Base-by-base conservation (phyloP, 2,797 vertebrate genomes). In the Lepilemur septentrionalis region DNA sequence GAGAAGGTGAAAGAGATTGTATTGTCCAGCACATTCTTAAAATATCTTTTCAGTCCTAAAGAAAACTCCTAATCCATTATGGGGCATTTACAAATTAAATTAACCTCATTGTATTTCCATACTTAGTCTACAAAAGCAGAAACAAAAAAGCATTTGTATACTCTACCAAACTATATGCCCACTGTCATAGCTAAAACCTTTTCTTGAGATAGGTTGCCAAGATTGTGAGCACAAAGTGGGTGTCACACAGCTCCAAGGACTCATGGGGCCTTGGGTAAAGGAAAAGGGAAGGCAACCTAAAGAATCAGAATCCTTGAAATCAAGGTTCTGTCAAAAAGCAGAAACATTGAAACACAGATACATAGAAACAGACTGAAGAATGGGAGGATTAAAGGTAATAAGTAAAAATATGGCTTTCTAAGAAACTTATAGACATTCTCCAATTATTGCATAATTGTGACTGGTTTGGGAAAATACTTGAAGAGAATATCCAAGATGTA, bases 121-220 rank as follows among this genome's bases (percentile, higher is more conserved):
- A 88, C 59, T 65, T 43, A 95, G n/a, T 46, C n/a, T 91, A 32
- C 41, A 81, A 85, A 94, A 95, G 78, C 50, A 7, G 30, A 89
- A 61, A 41, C n/a, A 73, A 75, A 76, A 88, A 70, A 25, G 9
- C 20, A 57, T 78, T 72, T 86, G 18, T 69, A 25, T 4, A 57
- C 70, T 46, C 22, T 86, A 61, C 30, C 61, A 41, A 85, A 23
- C 32, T 32, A 43, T 83, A 12, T 86, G 38, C 17, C 48, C 81
- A 55, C 32, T 32, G 7, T 43, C 5, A 78, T 1, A 50, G 79
- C 61, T 12, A 72, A 94, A 59, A 70, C 1, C 41, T 43, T 76
- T 76, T 52, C 35, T 7, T 22, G 20, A 41, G 22, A 5, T 1
- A 41, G 28, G 17, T 9, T 78, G 7, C 50, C 0, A 30, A 32